Base-by-base conservation (phyloP, 1,140 invertebrate species). In the Heliconius congener region DNA sequence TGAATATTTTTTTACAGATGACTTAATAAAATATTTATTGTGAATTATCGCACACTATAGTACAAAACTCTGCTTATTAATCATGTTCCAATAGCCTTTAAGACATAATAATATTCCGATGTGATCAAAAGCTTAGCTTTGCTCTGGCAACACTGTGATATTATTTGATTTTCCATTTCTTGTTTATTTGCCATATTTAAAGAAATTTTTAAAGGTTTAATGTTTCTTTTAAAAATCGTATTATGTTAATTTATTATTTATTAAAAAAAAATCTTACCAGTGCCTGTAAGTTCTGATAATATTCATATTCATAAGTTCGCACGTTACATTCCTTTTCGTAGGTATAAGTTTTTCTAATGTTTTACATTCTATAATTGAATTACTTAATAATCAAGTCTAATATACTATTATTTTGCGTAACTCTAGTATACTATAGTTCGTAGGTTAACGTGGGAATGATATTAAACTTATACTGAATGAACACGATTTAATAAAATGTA, bases 261-360 rank as follows among this genome's bases (percentile, higher is more conserved):
- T 84, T 78, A 79, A 74, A 71, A 80, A 91, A 75, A 82, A 80
- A 78, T 78, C 79, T 76, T 71, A 87, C 87, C 93, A 94, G 92
- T 93, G 91, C 93, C 93, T 94, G 93, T 91, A 93, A 93, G 93
- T 90, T 82, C 81, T 87, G 83, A 91, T 87, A 87, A 92, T 93
- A 94, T 93, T 93, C 91, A 92, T 90, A 84, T 87, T 78, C 78
- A 72, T 90, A 90, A 90, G 90, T 73, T 85, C 75, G 86, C 82
- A 86, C 80, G 37, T 85, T 80, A 83, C 85, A 91, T 92, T 89
- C 86, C 88, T 85, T 86, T 81, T 76, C 18, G 75, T 81, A 52
- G 50, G 50, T 52, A 6, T 79, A 77, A 55, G 70, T 76, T 73
- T 73, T 76, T 76, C 60, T 78, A 72, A 72, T 77, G 66, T 74